phyloP scores from a whole-genome alignment of 2,113 vertebrate genomes.

The Chascanopsetta lugubris region DNA sequence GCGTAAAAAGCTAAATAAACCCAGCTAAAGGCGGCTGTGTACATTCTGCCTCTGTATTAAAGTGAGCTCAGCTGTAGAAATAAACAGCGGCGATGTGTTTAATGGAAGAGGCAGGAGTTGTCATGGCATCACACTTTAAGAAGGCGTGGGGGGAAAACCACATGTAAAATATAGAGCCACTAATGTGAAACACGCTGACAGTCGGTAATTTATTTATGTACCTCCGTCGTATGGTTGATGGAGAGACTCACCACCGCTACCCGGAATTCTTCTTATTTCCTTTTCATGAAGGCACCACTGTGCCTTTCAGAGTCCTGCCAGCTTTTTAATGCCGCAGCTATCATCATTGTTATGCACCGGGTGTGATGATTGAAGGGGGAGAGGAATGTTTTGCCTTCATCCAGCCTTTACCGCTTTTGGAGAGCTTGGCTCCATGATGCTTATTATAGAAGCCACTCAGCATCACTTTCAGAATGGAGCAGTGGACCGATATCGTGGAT shows the following conservation, averaged over 20 bases:
- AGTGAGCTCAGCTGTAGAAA: slow-evolving; percentile 12
- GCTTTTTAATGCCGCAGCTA: background rate
- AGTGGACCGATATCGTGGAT: background rate
- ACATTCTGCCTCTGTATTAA: background rate
- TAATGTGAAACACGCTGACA: slow-evolving; percentile 13
- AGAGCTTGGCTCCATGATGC: background rate
- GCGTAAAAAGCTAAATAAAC: slow-evolving; percentile 22
- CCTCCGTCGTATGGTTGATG: background rate
- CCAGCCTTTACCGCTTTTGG: background rate
- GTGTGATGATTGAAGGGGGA: background rate
- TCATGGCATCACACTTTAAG: slow-evolving; percentile 12
- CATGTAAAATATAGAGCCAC: slow-evolving; percentile 1
- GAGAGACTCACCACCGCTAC: background rate
- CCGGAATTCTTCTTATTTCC: background rate
- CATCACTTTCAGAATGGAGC: background rate
- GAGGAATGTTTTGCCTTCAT: no score
- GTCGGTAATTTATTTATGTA: slow-evolving; percentile 15
- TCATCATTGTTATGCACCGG: background rate
- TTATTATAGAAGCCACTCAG: background rate
- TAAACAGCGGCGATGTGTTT: slow-evolving; percentile 15
- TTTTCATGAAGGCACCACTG: background rate
- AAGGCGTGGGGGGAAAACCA: slow-evolving; percentile 6
- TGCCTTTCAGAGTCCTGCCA: background rate
- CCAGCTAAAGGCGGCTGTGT: slow-evolving; percentile 6
- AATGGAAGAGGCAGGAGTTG: background rate